Base-by-base conservation (phyloP, 2,888 invertebrate species). In the Pseudolycoriella hygida region DNA sequence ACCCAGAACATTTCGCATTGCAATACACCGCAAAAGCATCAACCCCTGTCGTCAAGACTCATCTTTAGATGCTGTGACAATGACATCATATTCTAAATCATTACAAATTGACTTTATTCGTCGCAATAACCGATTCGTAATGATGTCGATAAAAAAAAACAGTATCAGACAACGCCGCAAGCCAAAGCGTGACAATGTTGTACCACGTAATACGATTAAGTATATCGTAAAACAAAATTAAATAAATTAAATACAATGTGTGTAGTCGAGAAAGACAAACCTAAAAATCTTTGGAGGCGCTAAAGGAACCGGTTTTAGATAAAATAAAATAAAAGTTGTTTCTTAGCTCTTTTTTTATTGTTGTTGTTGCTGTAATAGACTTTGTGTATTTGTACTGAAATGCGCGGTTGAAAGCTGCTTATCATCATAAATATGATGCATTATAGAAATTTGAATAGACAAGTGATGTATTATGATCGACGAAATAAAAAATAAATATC, bases 101-200 rank as follows among this genome's bases (percentile, higher is more conserved):
- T 25, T 6, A 25, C 4, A 25, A 25, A 25, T 25, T 25, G 25
- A 25, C 25, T 25, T 25, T 6, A 25, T 4, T 25, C 25, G 8
- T 25, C 25, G 25, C 25, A 25, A 25, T 8, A 25, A 25, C 25
- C 25, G 8, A 25, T 25, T 25, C 25, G 25, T 25, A 25, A 25
- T 25, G 25, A 25, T 8, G 8, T 25, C 25, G 25, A 25, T 25
- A 8, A 25, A 25, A 25, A 25, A 25, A 25, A 25, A 25, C 25
- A 4, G 25, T 25, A 25, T 25, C 25, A 25, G 25, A 25, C 25
- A 25, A 25, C 8, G 25, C 39, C 39, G 39, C 39, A 39, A 39
- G 39, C 39, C 11, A 39, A 39, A 39, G 39, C 39, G 39, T 39
- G 39, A 39, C 39, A 39, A 39, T 39, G 39, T 39, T 17, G 17